A percentile compares a stretch with the other conserved stretches of the same genome.
Conservation (phyloP, 2,113 vertebrate genomes). For the Mormoops blainvillei region DNA sequence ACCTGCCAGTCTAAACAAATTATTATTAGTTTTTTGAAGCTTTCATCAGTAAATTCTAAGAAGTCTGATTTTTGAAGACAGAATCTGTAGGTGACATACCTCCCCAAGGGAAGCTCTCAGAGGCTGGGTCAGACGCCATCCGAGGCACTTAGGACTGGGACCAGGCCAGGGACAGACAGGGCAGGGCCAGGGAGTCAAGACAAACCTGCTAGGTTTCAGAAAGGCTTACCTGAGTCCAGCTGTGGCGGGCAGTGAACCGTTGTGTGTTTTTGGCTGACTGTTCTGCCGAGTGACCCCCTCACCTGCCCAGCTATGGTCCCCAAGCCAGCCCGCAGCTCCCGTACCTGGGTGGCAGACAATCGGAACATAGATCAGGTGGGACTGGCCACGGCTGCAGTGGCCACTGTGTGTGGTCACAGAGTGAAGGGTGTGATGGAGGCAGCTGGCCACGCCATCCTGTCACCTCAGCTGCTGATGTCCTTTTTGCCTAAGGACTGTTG, state of each 20-base stretch:
- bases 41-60: neutral
- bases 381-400: accelerated
- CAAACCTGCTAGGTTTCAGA: neutral
- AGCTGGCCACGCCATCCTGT: neutral
- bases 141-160: neutral
- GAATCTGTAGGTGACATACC: neutral
- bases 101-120: neutral
- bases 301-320: neutral
- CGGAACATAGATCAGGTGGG: neutral
- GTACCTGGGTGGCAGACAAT: neutral
- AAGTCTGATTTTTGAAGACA: neutral
- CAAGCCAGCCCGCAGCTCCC: neutral
- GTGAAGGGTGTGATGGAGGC: neutral
- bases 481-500: neutral
- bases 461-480: neutral
- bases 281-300: neutral
- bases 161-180: neutral
- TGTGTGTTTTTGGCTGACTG: neutral
- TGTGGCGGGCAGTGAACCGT: neutral
- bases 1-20: too few species aligned
- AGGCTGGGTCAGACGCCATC: neutral
- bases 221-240: neutral
- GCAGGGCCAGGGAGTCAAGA: neutral
- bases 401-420: neutral
- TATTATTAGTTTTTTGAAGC: too few species aligned